Conservation (phyloP, 1,140 invertebrate species). For the Riptortus pedestris region DNA sequence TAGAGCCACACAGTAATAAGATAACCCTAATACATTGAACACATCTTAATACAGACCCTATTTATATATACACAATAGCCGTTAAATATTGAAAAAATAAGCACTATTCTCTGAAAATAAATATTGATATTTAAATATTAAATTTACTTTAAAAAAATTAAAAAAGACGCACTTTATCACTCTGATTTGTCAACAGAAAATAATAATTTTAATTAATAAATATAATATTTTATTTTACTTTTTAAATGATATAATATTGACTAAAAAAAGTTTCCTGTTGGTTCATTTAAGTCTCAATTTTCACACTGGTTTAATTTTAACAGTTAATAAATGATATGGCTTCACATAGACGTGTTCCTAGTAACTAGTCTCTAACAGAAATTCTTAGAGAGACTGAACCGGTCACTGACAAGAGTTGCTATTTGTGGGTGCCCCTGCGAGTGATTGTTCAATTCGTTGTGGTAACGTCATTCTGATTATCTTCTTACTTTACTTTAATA, state of each 20-base stretch:
- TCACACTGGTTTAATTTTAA: conserved; percentile 10
- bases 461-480: too few relatives aligned
- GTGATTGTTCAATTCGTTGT: conserved; percentile 14
- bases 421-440: background rate
- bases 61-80: conserved; percentile 18
- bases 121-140: conserved; percentile 22
- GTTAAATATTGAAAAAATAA: conserved; percentile 24
- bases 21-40: conserved; percentile 29
- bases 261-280: conserved; percentile 22
- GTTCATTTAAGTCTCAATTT: conserved; percentile 23
- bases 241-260: conserved; percentile 20
- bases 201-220: conserved; percentile 15
- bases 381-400: conserved; percentile 1
- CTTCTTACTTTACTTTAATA: too few relatives aligned
- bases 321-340: conserved; percentile 17
- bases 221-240: conserved; percentile 11
- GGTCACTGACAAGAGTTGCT: background rate
- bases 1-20: conserved; percentile 23
- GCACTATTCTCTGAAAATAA: conserved; percentile 25
- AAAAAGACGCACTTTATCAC: conserved; percentile 7
- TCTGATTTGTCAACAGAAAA: conserved; percentile 19
- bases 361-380: conserved; percentile 2
- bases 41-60: conserved; percentile 27
- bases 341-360: conserved; percentile 14
- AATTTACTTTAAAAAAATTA: conserved; percentile 15